These are phyloP conservation scores for Ochlodes sylvanus DNA, from an alignment of 2,888 invertebrate genomes.

Conservation along the genomic window DNA sequence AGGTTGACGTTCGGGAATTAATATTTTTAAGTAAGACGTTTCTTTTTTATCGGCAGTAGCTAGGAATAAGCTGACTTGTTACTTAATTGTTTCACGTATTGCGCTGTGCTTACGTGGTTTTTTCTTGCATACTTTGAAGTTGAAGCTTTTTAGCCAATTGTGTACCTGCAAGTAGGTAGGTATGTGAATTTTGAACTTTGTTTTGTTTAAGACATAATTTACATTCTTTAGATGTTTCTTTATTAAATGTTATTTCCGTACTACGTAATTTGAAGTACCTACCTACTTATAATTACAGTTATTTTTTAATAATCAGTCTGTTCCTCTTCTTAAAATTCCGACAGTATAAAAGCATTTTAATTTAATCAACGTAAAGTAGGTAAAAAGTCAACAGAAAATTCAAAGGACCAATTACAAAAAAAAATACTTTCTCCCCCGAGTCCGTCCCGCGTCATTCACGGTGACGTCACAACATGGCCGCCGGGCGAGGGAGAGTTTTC, in stretches of 20 bases:
- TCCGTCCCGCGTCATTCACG: constrained; percentile 59
- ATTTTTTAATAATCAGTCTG: too few relatives aligned
- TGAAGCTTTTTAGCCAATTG: neutral
- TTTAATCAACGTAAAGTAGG: neutral
- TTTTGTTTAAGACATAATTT: too few relatives aligned
- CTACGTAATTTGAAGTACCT: too few relatives aligned
- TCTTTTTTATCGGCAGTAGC: constrained; percentile 10
- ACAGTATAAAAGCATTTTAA: too few relatives aligned
- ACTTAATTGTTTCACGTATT: constrained; percentile 11
- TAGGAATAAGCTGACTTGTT: constrained; percentile 11
- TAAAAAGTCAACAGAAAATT: neutral
- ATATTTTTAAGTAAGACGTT: constrained; percentile 38
- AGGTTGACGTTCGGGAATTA: constrained; percentile 40
- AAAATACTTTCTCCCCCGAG: constrained; percentile 20
- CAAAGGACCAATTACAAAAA: constrained; percentile 8
- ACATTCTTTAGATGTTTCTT: too few relatives aligned
- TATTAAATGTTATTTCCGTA: too few relatives aligned
- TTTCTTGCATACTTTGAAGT: neutral
- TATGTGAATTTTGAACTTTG: too few relatives aligned
- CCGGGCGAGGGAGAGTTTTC: constrained; percentile 75
- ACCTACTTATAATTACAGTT: too few relatives aligned
- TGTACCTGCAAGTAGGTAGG: neutral
- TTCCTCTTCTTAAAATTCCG: too few relatives aligned
- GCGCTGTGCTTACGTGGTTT: neutral
- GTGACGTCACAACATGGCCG: constrained; percentile 83